These are phyloP conservation scores for Campaea margaritaria DNA, from an alignment of 2,888 invertebrate genomes.

Conservation along the genomic window DNA sequence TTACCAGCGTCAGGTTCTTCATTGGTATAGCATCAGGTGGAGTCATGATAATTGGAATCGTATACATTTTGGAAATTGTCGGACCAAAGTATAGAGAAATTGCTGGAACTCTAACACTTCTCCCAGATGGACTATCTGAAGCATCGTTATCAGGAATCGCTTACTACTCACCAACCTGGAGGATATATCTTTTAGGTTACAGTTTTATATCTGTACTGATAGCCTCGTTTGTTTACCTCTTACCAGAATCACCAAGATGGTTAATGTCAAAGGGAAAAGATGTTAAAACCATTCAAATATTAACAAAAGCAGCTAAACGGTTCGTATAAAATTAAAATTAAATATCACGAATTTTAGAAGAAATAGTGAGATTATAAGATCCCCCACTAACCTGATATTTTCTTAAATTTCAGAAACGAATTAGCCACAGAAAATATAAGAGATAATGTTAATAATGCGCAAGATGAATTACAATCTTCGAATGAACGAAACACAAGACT, in stretches of 20 bases:
- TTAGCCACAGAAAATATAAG: conserved; percentile 49
- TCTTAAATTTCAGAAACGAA: conserved; percentile 55
- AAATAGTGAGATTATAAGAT: not conserved
- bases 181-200: conserved; percentile 51
- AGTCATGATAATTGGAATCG: conserved; percentile 84
- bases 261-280: conserved; percentile 57
- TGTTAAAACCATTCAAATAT: conserved; percentile 50
- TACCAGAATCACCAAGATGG: conserved; percentile 69
- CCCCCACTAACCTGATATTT: not conserved
- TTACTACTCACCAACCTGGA: conserved; percentile 59
- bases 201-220: conserved; percentile 50
- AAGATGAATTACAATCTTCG: conserved; percentile 48
- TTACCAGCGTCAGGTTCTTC: conserved; percentile 86
- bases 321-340: conserved; percentile 27
- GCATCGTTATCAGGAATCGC: conserved; percentile 58
- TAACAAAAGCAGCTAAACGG: conserved; percentile 59
- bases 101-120: conserved; percentile 53
- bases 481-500: conserved; percentile 38
- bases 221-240: conserved; percentile 45
- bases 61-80: conserved; percentile 86
- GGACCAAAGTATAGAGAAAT: conserved; percentile 78
- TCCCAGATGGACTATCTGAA: conserved; percentile 60
- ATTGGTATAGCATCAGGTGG: conserved; percentile 90
- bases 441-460: conserved; percentile 49
- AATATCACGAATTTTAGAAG: too few species aligned